These are phyloP conservation scores for Creontiades dilutus DNA, from an alignment of 2,888 invertebrate species.

Conservation along the genomic window DNA sequence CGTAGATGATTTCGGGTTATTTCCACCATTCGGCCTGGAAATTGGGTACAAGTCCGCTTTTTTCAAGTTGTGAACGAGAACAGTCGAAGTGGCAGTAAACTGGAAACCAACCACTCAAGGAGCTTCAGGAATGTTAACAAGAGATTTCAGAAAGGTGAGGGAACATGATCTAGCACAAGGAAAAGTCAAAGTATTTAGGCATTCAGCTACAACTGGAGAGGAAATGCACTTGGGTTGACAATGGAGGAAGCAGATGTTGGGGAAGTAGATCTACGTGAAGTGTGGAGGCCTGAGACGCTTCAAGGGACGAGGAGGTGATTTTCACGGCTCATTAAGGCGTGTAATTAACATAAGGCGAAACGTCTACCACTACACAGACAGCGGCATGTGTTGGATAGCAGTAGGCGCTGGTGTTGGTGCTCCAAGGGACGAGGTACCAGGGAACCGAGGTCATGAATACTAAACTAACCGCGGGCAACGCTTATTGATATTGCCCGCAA, in stretches of 20 bases:
- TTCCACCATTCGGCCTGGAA: too few relatives aligned
- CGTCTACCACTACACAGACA: background rate
- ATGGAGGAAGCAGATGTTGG: constrained; percentile 47
- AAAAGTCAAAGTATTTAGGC: constrained; percentile 6
- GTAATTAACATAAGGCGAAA: constrained; percentile 55
- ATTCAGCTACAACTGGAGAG: background rate
- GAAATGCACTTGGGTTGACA: constrained; percentile 46
- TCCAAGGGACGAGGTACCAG: background rate
- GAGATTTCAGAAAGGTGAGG: background rate
- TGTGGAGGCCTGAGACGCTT: background rate
- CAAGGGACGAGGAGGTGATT: background rate
- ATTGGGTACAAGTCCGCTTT: too few relatives aligned
- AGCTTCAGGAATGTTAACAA: background rate
- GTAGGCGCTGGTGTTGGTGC: background rate
- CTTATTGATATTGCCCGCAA: constrained; percentile 22
- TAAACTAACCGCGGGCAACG: constrained; percentile 16
- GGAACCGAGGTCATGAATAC: constrained; percentile 14
- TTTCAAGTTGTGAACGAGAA: too few relatives aligned
- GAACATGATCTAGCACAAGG: background rate
- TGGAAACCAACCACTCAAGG: too few relatives aligned
- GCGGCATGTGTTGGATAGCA: background rate
- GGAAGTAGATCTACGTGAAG: constrained; percentile 29
- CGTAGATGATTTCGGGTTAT: too few relatives aligned
- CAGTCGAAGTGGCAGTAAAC: too few relatives aligned
- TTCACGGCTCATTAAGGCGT: constrained; percentile 39